Evolutionary conservation across 1,140 invertebrate species (phyloP).

Genomic region (Cydia splendana): DNA sequence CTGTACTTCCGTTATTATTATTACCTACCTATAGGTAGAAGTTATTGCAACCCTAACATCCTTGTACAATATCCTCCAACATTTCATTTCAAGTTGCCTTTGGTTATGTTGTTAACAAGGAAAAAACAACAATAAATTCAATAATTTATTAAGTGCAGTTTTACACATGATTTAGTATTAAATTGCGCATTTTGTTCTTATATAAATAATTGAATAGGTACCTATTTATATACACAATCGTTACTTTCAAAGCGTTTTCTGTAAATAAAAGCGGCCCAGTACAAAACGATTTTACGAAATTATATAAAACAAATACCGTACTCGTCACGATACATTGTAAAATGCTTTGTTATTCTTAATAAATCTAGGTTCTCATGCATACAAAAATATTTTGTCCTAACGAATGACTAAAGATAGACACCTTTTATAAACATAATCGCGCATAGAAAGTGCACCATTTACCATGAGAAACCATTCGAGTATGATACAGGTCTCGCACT

Average conservation of each 20-base stretch:
- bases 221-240: constrained; percentile 65
- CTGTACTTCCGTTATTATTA: no score
- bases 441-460: neutral
- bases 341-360: constrained; percentile 67
- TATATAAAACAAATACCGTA: constrained; percentile 32
- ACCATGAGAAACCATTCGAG: neutral
- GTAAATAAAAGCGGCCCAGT: constrained; percentile 74
- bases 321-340: constrained; percentile 50
- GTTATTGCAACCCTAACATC: no score
- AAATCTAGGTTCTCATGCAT: constrained; percentile 64
- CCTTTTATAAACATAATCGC: neutral
- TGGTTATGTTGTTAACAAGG: constrained; percentile 12
- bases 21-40: no score
- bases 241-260: constrained; percentile 64
- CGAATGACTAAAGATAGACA: constrained; percentile 56
- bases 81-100: neutral
- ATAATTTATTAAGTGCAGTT: constrained; percentile 77
- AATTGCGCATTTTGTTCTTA: constrained; percentile 72
- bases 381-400: constrained; percentile 76
- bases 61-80: neutral
- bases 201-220: constrained; percentile 67
- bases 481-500: neutral
- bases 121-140: constrained; percentile 61
- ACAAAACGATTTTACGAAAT: constrained; percentile 38
- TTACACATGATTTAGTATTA: constrained; percentile 71